These are phyloP conservation scores for Gastrophryne carolinensis DNA, from an alignment of 2,797 vertebrate species.

Conservation along the genomic window DNA sequence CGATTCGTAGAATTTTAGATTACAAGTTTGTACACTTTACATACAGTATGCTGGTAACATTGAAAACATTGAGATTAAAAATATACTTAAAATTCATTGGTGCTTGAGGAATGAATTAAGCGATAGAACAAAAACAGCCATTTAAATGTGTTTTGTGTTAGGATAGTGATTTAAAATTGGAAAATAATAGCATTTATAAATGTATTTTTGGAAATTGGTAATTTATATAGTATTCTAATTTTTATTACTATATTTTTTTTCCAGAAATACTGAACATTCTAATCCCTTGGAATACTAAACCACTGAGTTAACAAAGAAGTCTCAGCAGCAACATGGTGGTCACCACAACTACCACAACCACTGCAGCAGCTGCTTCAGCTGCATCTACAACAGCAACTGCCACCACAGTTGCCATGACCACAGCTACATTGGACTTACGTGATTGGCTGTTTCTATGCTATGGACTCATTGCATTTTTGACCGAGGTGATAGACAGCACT, in stretches of 20 bases:
- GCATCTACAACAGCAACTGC: constrained; percentile 50
- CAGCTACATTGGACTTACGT: constrained; percentile 67
- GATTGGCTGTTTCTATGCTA: constrained; percentile 78
- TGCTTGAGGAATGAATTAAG: too few relatives aligned
- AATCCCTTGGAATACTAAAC: constrained; percentile 2
- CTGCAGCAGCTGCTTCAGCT: constrained; percentile 25
- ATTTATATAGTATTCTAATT: background rate
- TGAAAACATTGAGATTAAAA: too few relatives aligned
- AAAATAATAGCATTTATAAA: too few relatives aligned
- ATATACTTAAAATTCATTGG: too few relatives aligned
- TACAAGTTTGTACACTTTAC: too few relatives aligned
- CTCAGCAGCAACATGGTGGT: constrained; percentile 56
- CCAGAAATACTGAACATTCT: constrained; percentile 23
- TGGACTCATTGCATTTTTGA: constrained; percentile 75
- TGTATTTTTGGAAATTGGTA: too few relatives aligned
- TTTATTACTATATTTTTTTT: background rate
- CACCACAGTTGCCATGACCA: constrained; percentile 60
- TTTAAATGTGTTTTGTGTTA: too few relatives aligned
- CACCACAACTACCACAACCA: constrained; percentile 46
- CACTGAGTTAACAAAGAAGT: background rate
- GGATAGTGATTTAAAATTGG: too few relatives aligned
- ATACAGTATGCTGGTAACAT: too few relatives aligned
- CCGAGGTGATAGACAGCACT: constrained; percentile 72
- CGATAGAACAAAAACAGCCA: too few relatives aligned
- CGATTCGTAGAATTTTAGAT: too few relatives aligned